Base-by-base conservation (phyloP, 2,888 invertebrate species). In the Lymantria monacha region DNA sequence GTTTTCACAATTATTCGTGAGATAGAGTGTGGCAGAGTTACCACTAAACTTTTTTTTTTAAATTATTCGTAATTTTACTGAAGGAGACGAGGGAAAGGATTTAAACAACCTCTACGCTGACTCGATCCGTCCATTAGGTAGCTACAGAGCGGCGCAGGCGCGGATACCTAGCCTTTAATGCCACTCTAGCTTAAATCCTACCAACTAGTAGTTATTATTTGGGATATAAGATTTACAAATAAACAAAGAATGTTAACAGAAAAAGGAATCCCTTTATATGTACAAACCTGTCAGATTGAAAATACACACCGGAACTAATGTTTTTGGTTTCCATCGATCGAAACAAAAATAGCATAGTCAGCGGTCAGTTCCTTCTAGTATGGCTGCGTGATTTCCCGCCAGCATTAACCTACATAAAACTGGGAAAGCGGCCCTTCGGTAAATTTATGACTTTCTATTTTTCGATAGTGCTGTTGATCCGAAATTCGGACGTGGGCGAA, bases 381-480 rank as follows among this genome's bases (percentile, higher is more conserved):
- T 37, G 48, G 59, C 65, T 58, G 58, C 61, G 63, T 58, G 67
- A 13, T 69, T 65, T 62, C 61, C 68, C 69, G 62, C 61, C 62
- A 70, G 57, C 69, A 74, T 78, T 81, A 84, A 85, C 87, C 87
- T 64, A 87, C 81, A 83, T 85, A 79, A 70, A 69, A 70, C 67
- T 71, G 74, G 80, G 83, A 87, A 86, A 87, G 87, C 83, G 81
- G 87, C 85, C 86, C 87, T 85, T 85, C 63, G 64, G 72, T 72
- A 76, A 53, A 88, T 85, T 83, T 80, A 82, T 85, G 79, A 85
- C 90, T 91, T 91, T 91, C 90, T 90, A 90, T 88, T 87, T 90
- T 89, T 88, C 83, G 83, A 87, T 85, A 82, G 83, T 79, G 74
- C 81, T 83, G 79, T 79, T 74, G 76, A 76, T 80, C 78, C 70